Conservation (phyloP, 2,113 vertebrate genomes). For the Fulica atra region DNA sequence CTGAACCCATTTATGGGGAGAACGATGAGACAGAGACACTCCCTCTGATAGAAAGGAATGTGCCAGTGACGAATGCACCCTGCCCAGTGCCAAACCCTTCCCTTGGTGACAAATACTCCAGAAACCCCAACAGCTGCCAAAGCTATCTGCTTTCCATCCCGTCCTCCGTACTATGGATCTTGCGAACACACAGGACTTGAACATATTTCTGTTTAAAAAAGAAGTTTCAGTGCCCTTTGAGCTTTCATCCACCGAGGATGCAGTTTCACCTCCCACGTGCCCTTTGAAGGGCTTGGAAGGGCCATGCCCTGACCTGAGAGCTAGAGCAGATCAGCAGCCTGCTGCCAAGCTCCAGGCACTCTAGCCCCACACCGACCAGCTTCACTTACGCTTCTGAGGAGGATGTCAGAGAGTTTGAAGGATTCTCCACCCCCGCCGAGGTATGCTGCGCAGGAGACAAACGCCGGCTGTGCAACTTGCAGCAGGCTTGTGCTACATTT, state of each 20-base stretch:
- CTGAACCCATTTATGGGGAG: not conserved
- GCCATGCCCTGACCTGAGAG: not conserved
- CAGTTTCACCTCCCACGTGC: not conserved
- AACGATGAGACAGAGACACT: slow-evolving; percentile 6
- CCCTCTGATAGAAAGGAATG: slow-evolving; percentile 33
- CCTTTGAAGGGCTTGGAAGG: not conserved
- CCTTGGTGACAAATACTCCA: not conserved
- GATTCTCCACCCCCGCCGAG: not conserved
- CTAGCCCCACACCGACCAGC: not conserved
- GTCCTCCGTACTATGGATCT: not conserved
- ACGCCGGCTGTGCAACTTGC: not conserved
- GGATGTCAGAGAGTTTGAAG: not conserved
- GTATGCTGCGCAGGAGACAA: not conserved
- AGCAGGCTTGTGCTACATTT: not conserved
- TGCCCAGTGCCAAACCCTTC: slow-evolving; percentile 38
- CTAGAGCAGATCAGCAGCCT: not conserved
- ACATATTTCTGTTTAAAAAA: not conserved
- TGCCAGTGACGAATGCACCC: slow-evolving; percentile 40
- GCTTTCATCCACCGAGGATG: not conserved
- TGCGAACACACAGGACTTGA: not conserved
- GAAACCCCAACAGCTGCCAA: slow-evolving; percentile 31
- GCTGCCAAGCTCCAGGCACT: rapidly evolving
- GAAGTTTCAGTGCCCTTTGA: not conserved
- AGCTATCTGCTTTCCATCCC: not conserved
- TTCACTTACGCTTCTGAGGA: slow-evolving; percentile 2